Evolutionary conservation across 2,113 vertebrate genomes (phyloP).

Genomic region (Cromileptes altivelis): DNA sequence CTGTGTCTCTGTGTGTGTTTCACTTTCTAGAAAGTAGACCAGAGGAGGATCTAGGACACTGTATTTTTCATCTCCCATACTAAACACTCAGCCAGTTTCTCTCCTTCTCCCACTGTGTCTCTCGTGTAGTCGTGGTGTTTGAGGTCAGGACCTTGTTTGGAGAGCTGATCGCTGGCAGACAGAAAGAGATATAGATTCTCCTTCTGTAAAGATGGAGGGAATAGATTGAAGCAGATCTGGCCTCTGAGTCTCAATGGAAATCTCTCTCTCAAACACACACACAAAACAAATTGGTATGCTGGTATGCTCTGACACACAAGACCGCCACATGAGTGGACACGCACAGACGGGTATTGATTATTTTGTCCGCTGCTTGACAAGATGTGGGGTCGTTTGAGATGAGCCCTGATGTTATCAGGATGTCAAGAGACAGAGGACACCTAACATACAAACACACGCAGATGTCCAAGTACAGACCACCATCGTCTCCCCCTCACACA

Average conservation of each 20-base stretch:
- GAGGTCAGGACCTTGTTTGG: constrained; percentile 20
- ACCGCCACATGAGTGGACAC: constrained; percentile 9
- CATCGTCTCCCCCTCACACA: background rate
- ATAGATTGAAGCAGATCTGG: constrained; percentile 21
- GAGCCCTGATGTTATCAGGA: constrained; percentile 51
- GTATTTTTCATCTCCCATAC: background rate
- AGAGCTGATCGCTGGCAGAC: background rate
- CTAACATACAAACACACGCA: constrained; percentile 32
- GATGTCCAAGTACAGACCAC: background rate
- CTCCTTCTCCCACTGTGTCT: background rate
- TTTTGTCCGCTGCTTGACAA: constrained; percentile 44
- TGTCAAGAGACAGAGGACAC: constrained; percentile 44
- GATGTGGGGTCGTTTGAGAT: constrained; percentile 37
- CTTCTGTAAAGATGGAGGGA: constrained; percentile 16
- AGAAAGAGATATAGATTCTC: constrained; percentile 7
- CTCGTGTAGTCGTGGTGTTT: background rate
- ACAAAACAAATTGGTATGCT: constrained; percentile 13
- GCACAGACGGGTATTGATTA: constrained; percentile 53
- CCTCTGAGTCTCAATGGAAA: constrained; percentile 37
- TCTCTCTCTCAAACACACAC: constrained; percentile 11
- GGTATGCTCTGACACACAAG: constrained; percentile 21
- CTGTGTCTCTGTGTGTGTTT: background rate
- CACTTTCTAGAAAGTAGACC: constrained; percentile 6
- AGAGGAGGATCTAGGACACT: background rate
- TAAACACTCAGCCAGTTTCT: background rate